These are phyloP conservation scores for Tricholauxania praeusta DNA, from an alignment of 2,888 invertebrate species.

Conservation along the genomic window DNA sequence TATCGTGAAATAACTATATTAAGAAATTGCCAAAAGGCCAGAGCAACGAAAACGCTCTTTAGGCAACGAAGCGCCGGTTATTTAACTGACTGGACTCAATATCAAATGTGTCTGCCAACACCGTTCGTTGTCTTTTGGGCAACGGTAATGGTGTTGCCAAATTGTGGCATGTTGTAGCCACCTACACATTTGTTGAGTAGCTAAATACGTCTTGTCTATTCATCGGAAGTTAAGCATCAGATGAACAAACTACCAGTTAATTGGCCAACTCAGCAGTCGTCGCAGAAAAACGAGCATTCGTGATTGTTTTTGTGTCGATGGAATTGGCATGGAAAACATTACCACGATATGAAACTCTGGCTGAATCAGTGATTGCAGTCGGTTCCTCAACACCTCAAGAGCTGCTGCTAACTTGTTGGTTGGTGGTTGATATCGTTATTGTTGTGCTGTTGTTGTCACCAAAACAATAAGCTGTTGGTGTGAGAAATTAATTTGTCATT, in stretches of 20 bases:
- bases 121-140: background rate
- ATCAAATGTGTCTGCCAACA: background rate
- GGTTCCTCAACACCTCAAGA: no score
- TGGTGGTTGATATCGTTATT: no score
- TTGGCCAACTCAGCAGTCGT: constrained; percentile 23
- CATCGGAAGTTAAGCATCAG: constrained; percentile 30
- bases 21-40: background rate
- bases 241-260: constrained; percentile 42
- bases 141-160: constrained; percentile 8
- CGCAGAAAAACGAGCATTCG: background rate
- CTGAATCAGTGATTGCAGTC: no score
- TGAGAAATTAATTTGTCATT: constrained; percentile 4
- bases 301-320: no score
- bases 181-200: constrained; percentile 21
- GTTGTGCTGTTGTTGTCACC: background rate
- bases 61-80: background rate
- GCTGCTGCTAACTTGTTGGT: no score
- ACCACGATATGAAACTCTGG: no score
- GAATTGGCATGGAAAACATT: no score
- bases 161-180: constrained; percentile 13
- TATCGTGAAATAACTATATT: constrained; percentile 22
- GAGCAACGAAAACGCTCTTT: no score
- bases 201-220: constrained; percentile 32
- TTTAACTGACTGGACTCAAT: no score
- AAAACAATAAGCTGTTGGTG: background rate